Conservation (phyloP, 2,113 vertebrate species). For the Haemorhous mexicanus region DNA sequence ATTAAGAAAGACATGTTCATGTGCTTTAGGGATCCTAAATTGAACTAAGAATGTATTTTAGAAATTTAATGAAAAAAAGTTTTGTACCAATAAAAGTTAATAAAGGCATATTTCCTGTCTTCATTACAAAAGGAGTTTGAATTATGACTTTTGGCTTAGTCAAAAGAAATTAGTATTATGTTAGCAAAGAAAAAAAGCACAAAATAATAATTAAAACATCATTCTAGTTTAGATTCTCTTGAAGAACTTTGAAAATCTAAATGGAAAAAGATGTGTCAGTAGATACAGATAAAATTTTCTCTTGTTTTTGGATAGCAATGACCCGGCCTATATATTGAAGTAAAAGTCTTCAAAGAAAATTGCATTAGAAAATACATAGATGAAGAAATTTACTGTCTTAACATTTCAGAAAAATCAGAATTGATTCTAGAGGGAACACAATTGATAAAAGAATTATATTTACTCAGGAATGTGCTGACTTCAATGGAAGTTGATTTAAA, state of each 20-base stretch:
- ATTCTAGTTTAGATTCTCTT: neutral
- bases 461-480: neutral
- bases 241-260: neutral
- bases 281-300: neutral
- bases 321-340: neutral
- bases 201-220: neutral
- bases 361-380: neutral
- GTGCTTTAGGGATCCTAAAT: neutral
- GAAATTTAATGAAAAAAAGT: neutral
- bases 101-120: neutral
- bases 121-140: neutral
- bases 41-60: neutral
- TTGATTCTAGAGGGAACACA: neutral
- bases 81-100: neutral
- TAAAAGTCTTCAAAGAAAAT: neutral
- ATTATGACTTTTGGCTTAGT: neutral
- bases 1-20: neutral
- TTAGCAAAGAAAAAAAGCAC: neutral
- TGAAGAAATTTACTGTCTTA: neutral
- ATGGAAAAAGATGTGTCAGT: neutral
- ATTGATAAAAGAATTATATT: neutral
- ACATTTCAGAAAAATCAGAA: neutral
- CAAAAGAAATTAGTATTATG: neutral
- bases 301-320: neutral
- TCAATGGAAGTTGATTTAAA: neutral